Base-by-base conservation (phyloP, 2,888 invertebrate species). In the Aelia acuminata region DNA sequence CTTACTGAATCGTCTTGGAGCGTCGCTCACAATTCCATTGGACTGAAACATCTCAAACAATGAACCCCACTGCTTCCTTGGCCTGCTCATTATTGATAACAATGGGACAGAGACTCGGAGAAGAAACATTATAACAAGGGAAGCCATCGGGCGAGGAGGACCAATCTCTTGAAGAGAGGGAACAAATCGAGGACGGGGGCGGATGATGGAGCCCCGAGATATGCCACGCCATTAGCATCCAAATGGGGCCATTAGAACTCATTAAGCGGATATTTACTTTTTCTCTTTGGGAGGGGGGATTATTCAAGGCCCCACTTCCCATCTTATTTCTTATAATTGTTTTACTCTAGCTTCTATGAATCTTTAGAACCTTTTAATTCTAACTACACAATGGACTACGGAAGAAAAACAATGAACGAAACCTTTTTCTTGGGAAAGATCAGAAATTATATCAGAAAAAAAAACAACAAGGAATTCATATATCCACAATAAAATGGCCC, bases 241-340 rank as follows among this genome's bases (percentile, higher is more conserved):
- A 80, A 80, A 80, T 80, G 80, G 80, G 43, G 80, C 7, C 80
- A 80, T 80, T 80, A 80, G 43, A 80, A 80, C 80, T 80, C 80
- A 80, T 80, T 80, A 80, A 80, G 80, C 22, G 80, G 80, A 43
- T 80, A 80, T 80, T 80, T 80, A 80, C 80, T 80, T 80, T 80
- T 80, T 80, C 80, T 80, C 10, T 47, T 80, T n/a, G 18, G 63
- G 35, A 70, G 63, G n/a, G 43, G 43, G 43, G 80, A 47, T 80
- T 80, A 80, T 80, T 80, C 80, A 80, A 80, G 80, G 43, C 43
- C 80, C 39, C 80, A 43, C n/a, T n/a, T 13, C 11, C 22, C 43
- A 39, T 80, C 43, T n/a, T n/a, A 11, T 43, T 80, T 80, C 80
- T 80, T 80, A 43, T 80, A 80, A 80, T 43, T 80, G 80, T 80